Conservation (phyloP, 1,140 invertebrate genomes). For the Doryteuthis pealeii region DNA sequence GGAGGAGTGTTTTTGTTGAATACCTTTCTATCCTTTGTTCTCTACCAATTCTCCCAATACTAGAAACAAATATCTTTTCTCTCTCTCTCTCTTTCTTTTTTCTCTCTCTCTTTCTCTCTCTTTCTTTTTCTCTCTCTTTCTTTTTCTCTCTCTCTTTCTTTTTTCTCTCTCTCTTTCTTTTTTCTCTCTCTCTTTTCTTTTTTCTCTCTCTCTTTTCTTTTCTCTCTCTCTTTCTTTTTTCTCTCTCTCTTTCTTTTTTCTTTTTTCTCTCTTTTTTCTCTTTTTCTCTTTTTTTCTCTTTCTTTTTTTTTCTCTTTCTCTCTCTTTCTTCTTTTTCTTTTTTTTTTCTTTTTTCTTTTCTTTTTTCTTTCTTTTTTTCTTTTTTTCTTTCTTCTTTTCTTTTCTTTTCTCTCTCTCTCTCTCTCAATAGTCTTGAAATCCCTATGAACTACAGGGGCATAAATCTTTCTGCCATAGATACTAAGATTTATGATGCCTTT, state of each 20-base stretch:
- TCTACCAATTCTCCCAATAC: no score
- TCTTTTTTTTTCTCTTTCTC: constrained; percentile 1
- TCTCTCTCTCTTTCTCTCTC: constrained; percentile 15
- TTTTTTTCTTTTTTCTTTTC: constrained; percentile 3
- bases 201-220: constrained; percentile 10
- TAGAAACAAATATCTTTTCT: no score
- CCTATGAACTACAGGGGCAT: no score
- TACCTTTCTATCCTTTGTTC: no score
- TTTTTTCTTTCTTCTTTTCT: no score
- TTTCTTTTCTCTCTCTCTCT: no score
- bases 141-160: not conserved
- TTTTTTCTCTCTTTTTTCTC: not conserved
- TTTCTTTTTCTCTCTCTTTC: constrained; percentile 9
- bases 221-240: not conserved
- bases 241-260: constrained; percentile 4
- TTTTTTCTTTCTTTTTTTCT: no score
- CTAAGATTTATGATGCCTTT: no score
- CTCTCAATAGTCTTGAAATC: no score
- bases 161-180: not conserved
- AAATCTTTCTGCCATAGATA: no score
- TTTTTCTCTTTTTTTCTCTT: not conserved
- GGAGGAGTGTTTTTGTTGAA: no score
- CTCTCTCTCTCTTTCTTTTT: no score
- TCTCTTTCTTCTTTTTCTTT: not conserved
- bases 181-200: constrained; percentile 8